Evolutionary conservation across 37 sponge, comb jelly and placozoan species (phyloP).

Genomic region (Oscarella lobularis): DNA sequence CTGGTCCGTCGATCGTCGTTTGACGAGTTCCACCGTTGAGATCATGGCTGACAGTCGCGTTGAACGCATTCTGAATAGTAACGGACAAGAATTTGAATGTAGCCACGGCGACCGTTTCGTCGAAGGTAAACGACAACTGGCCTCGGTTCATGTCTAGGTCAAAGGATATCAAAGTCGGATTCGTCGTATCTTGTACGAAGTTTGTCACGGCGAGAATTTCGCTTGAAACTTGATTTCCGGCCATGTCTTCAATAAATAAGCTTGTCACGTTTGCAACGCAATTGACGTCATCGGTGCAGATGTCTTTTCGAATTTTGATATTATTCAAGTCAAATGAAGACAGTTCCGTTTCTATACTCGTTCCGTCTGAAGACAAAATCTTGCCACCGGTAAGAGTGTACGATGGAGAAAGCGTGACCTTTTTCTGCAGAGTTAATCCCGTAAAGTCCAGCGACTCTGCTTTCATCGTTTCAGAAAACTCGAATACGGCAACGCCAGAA

Average conservation of each 20-base stretch:
- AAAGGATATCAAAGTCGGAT: background rate
- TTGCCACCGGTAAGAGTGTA: constrained; percentile 48
- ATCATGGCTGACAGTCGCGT: constrained; percentile 11
- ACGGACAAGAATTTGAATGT: background rate
- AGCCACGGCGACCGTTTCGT: background rate
- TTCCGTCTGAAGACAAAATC: constrained; percentile 23
- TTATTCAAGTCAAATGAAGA: constrained; percentile 21
- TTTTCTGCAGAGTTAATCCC: constrained; percentile 11
- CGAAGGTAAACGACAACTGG: background rate
- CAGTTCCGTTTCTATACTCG: constrained; percentile 32
- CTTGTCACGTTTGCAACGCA: background rate
- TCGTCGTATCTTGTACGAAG: background rate
- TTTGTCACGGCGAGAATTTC: background rate
- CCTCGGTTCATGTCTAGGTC: background rate
- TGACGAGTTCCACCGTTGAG: constrained; percentile 37
- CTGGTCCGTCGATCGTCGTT: background rate
- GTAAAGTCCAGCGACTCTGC: background rate
- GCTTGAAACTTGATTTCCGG: constrained; percentile 1
- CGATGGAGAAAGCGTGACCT: constrained; percentile 16
- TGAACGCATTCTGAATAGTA: constrained; percentile 4
- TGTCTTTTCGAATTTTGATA: background rate
- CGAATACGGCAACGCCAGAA: background rate
- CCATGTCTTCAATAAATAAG: constrained; percentile 8
- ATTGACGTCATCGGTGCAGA: constrained; percentile 5
- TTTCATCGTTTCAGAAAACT: constrained; percentile 15